A percentile compares a stretch with the other conserved stretches of the same genome.
Evolutionary conservation across 2,113 vertebrate genomes (phyloP).

Genomic region (Syrmaticus mikado): DNA sequence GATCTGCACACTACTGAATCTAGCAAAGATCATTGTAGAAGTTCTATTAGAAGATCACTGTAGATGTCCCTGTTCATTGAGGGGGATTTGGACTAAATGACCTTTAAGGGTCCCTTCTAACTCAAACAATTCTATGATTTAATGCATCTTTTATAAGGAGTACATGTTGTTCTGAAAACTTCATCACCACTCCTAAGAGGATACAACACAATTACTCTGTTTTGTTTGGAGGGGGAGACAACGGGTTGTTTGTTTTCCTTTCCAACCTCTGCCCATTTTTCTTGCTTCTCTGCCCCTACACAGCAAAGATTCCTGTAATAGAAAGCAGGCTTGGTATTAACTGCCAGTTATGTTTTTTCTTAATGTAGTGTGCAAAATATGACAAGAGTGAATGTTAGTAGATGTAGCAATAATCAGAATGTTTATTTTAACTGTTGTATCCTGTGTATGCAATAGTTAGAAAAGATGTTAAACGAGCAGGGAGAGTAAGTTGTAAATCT

Average conservation of each 20-base stretch:
- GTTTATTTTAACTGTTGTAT: slow-evolving; percentile 17
- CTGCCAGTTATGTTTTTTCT: slow-evolving; percentile 44
- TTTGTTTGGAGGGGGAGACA: background rate
- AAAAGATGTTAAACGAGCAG: background rate
- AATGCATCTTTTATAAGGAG: background rate
- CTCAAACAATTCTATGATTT: background rate
- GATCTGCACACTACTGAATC: too few species aligned
- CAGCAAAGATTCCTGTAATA: slow-evolving; percentile 38
- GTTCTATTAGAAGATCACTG: too few species aligned
- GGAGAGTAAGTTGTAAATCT: background rate
- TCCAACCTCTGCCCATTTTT: background rate
- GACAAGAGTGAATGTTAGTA: slow-evolving; percentile 7
- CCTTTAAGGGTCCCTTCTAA: too few species aligned
- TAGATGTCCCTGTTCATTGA: too few species aligned
- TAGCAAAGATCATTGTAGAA: too few species aligned
- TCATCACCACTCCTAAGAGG: background rate
- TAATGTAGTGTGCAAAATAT: slow-evolving; percentile 61
- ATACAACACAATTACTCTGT: background rate
- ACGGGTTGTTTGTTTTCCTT: background rate
- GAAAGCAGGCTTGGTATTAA: slow-evolving; percentile 14
- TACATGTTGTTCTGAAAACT: background rate
- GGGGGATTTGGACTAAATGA: too few species aligned
- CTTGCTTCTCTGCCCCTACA: slow-evolving; percentile 1
- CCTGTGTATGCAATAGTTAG: background rate
- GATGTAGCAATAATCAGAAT: background rate